Conservation (phyloP, 2,888 invertebrate genomes). For the Sympetrum striolatum region DNA sequence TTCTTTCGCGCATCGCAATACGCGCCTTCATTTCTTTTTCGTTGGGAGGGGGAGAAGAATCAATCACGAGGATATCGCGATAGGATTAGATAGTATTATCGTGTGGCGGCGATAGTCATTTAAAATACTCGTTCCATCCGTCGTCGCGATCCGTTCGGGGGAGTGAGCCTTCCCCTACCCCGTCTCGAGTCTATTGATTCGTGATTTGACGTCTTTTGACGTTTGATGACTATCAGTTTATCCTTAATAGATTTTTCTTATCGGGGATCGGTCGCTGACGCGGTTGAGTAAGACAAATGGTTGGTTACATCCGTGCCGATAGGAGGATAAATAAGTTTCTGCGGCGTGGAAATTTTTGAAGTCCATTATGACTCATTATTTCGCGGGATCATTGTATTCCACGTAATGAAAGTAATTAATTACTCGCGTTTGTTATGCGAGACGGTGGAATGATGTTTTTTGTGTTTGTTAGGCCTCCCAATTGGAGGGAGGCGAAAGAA, state of each 20-base stretch:
- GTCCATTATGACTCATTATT: not conserved
- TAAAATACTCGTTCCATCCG: not conserved
- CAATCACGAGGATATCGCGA: conserved; percentile 26
- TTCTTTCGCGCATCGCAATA: not conserved
- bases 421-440: not conserved
- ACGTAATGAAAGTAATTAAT: not conserved
- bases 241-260: conserved; percentile 39
- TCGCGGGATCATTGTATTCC: not conserved
- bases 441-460: not conserved
- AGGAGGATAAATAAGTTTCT: conserved; percentile 7
- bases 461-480: not conserved
- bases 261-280: conserved; percentile 23
- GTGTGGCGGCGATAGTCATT: not conserved
- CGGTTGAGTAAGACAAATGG: conserved; percentile 35
- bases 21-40: not conserved
- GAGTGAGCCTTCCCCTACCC: not conserved
- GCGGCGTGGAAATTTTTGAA: not conserved
- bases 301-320: not conserved
- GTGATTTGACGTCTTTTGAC: conserved; percentile 5
- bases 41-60: not conserved
- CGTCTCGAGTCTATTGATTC: not conserved
- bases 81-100: conserved; percentile 19
- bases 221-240: conserved; percentile 27
- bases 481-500: not conserved
- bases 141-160: not conserved